A percentile compares a stretch with the other conserved stretches of the same genome.
Evolutionary conservation across 2,113 vertebrate genomes (phyloP).

Genomic region (Illadopsis cleaveri): DNA sequence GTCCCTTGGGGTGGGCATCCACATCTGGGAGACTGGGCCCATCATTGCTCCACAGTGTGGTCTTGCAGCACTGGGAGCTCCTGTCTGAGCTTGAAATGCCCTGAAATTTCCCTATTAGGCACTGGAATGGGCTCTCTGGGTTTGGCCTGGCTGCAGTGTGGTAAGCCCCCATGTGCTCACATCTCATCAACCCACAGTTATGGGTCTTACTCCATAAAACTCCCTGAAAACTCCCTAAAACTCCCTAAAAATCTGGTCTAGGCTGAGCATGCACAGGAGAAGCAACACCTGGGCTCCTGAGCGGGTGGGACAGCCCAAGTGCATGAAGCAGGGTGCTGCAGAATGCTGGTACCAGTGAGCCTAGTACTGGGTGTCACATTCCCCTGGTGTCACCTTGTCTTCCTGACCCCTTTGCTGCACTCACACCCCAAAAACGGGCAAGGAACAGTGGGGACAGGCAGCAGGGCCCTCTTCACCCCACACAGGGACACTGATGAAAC

Average conservation of each 20-base stretch:
- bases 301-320: not conserved
- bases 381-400: not conserved
- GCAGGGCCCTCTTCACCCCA: not conserved
- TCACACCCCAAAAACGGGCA: fast-evolving
- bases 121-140: not conserved
- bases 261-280: not conserved
- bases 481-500: not conserved
- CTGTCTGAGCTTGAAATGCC: not conserved
- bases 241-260: not conserved
- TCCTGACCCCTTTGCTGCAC: not conserved
- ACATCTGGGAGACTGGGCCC: fast-evolving
- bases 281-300: not conserved
- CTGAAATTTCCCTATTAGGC: not conserved
- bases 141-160: not conserved
- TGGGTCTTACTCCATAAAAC: not conserved
- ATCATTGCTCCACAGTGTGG: fast-evolving
- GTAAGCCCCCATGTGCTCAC: fast-evolving
- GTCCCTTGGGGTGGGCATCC: not conserved
- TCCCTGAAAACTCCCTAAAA: not conserved
- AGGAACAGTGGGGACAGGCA: not conserved
- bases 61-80: not conserved
- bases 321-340: not conserved
- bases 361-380: not conserved
- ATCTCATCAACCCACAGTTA: not conserved
- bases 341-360: not conserved